Percentiles rank a stretch among this genome's conserved stretches.
These are phyloP conservation scores for Patella caerulea DNA, from an alignment of 2,888 invertebrate genomes.

Conservation along the genomic window DNA sequence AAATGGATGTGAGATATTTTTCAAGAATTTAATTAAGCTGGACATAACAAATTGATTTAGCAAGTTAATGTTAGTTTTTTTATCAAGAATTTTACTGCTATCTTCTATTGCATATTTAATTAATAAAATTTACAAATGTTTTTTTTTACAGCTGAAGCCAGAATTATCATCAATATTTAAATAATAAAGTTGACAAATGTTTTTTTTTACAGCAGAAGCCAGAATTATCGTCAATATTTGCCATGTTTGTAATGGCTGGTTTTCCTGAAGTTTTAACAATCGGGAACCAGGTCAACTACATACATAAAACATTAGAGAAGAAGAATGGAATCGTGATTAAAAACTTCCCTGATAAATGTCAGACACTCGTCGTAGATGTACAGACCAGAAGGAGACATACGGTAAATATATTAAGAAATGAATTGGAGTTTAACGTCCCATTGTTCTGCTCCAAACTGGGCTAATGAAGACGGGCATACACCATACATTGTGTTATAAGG, in stretches of 20 bases:
- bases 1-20: no score
- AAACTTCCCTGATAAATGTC: conserved; percentile 68
- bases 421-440: no score
- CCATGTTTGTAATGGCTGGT: conserved; percentile 69
- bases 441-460: no score
- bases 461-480: no score
- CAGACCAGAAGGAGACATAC: conserved; percentile 64
- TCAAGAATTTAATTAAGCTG: no score
- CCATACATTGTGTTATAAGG: no score
- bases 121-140: not conserved
- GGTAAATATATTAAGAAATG: conserved; percentile 36
- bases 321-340: conserved; percentile 67
- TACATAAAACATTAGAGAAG: conserved; percentile 55
- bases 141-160: conserved; percentile 50
- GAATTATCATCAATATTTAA: conserved; percentile 62
- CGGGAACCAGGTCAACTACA: conserved; percentile 65
- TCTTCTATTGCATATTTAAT: no score
- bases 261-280: conserved; percentile 69
- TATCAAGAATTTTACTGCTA: no score
- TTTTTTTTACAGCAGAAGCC: conserved; percentile 50
- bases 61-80: no score
- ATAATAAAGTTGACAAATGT: not conserved
- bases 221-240: conserved; percentile 64
- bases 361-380: conserved; percentile 64
- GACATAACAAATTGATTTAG: no score